Conservation (phyloP, 2,888 invertebrate species). For the Adela reaumurella region DNA sequence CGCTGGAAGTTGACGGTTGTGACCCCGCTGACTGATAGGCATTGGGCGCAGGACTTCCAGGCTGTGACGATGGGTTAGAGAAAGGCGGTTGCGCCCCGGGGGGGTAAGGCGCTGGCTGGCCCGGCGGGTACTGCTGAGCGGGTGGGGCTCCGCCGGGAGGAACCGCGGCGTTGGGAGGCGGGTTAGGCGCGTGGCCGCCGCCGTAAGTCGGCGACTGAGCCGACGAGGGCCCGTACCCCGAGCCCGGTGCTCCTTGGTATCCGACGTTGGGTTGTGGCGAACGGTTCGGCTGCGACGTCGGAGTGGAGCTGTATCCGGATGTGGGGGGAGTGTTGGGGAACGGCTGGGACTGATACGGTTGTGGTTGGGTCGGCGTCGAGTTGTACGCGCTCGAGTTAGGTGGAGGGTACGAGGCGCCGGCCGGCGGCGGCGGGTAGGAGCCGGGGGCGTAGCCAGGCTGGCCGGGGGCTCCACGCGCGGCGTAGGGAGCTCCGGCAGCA, state of each 20-base stretch:
- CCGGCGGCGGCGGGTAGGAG: conserved; percentile 44
- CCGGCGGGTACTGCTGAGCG: conserved; percentile 60
- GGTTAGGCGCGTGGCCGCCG: conserved; percentile 55
- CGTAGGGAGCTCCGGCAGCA: conserved; percentile 39
- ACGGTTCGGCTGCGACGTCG: conserved; percentile 47
- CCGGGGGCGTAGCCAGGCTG: conserved; percentile 47
- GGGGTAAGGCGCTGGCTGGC: conserved; percentile 63
- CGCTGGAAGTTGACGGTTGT: conserved; percentile 36
- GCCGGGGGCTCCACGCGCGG: conserved; percentile 32
- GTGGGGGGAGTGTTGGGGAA: conserved; percentile 49
- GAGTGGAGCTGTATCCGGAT: conserved; percentile 51
- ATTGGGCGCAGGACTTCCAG: conserved; percentile 38
- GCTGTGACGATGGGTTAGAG: conserved; percentile 53
- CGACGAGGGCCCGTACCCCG: conserved; percentile 63
- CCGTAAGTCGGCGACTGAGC: conserved; percentile 63
- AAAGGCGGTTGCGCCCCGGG: conserved; percentile 58
- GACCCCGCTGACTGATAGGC: conserved; percentile 10
- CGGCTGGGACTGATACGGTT: conserved; percentile 48
- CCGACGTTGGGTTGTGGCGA: conserved; percentile 57
- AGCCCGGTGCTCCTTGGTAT: conserved; percentile 55
- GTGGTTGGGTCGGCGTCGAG: conserved; percentile 43
- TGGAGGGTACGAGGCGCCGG: conserved; percentile 34
- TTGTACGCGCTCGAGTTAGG: conserved; percentile 42
- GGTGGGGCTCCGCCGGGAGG: conserved; percentile 53
- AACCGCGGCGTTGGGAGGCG: conserved; percentile 38